Conservation (phyloP, 2,797 vertebrate genomes). For the Sebastes iracundus region DNA sequence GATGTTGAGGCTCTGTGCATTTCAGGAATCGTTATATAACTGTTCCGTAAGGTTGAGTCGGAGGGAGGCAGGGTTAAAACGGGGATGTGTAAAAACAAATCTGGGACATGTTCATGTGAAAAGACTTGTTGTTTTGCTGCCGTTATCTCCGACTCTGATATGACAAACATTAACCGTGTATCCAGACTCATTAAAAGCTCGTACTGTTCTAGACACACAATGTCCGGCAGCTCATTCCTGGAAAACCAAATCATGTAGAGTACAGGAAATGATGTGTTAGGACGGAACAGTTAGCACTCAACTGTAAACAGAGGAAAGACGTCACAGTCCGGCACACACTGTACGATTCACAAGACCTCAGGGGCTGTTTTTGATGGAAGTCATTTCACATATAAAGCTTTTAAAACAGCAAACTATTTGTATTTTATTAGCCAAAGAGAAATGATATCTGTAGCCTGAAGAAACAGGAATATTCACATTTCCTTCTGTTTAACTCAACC, state of each 20-base stretch:
- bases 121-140: neutral
- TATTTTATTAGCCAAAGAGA: neutral
- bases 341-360: neutral
- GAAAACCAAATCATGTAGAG: neutral
- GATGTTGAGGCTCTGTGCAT: slow-evolving; percentile 25
- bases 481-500: neutral
- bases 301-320: neutral
- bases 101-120: neutral
- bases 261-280: neutral
- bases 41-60: slow-evolving; percentile 47
- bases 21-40: slow-evolving; percentile 68
- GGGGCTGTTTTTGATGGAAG: neutral
- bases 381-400: neutral
- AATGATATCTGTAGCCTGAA: neutral
- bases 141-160: neutral
- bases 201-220: neutral
- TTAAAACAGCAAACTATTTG: neutral
- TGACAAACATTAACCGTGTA: neutral
- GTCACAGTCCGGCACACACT: neutral
- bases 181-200: neutral
- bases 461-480: neutral
- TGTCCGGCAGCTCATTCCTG: neutral
- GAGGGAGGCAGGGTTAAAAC: neutral
- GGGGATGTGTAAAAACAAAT: neutral
- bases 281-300: neutral